Base-by-base conservation (phyloP, 2,888 invertebrate species). In the Drosophila austrosaltans region DNA sequence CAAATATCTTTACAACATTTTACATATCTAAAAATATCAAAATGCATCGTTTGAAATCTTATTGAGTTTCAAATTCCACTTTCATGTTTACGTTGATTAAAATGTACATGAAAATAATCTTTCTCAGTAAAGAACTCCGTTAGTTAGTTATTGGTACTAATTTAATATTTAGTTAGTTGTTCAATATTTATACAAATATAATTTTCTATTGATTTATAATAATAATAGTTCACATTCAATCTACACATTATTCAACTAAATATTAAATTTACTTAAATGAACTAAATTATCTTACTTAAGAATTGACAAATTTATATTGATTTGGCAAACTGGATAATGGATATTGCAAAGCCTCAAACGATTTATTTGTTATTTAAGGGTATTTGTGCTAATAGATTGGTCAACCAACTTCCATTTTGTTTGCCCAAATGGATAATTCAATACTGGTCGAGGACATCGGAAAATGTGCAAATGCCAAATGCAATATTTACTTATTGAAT, bases 381-480 rank as follows among this genome's bases (percentile, higher is more conserved):
- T 12, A 57, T 57, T 32, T 36, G 56, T 36, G 56, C 22, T 10
- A 36, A 57, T 57, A 32, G 36, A 57, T 57, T 36, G 56, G 36
- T 57, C 36, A 57, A 36, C 36, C 56, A 28, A 57, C 56, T 36
- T 36, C 36, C 36, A 57, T 57, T 57, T 22, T 4, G 4, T 48
- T 10, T 20, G n/a, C 36, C 12, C 20, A 20, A n/a, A 30, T 36
- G 54, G 32, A 54, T 32, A 54, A 54, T 54, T 54, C 54, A n/a
- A 56, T 56, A 22, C 22, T 39, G 39, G 22, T n/a, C 10, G 48
- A 25, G 48, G 10, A n/a, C 48, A 22, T 22, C 8, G 32, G 10
- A 1, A 12, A 12, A 22, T 56, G 36, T 36, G 22, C 22, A 56
- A 36, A 57, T 57, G 57, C 39, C 39, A 39, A 22, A 12, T 20